Percentiles rank a stretch among this genome's conserved stretches.
Conservation (phyloP, 2,113 vertebrate species). For the Clarias macrocephalus region DNA sequence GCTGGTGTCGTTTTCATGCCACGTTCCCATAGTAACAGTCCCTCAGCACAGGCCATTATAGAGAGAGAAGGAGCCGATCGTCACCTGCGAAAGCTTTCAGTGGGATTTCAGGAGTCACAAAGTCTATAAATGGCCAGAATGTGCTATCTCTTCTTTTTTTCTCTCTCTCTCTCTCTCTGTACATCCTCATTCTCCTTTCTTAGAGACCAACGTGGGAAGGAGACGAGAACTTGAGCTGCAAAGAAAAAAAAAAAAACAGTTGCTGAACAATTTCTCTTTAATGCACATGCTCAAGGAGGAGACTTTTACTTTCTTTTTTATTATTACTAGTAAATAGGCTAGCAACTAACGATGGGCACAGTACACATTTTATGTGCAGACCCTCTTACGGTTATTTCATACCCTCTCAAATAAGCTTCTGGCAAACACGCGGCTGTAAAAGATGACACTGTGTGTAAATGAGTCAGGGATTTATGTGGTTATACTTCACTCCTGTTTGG, state of each 20-base stretch:
- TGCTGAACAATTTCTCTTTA: conserved; percentile 6
- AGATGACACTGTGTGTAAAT: conserved; percentile 7
- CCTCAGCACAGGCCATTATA: conserved; percentile 36
- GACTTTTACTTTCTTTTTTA: background rate
- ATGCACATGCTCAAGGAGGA: background rate
- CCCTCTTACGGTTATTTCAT: background rate
- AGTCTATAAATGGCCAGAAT: conserved; percentile 32
- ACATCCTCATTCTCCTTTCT: background rate
- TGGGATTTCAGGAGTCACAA: conserved; percentile 40
- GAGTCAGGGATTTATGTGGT: conserved; percentile 21
- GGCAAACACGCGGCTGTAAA: background rate
- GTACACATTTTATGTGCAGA: background rate
- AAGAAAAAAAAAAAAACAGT: no score
- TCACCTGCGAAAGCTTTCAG: conserved; percentile 39
- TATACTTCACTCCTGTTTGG: background rate
- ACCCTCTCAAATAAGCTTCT: conserved; percentile 13
- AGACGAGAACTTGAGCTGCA: background rate
- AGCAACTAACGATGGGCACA: background rate
- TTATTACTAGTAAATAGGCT: background rate
- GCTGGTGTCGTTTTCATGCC: conserved; percentile 41
- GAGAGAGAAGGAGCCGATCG: conserved; percentile 25
- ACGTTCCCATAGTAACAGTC: conserved; percentile 46
- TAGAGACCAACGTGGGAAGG: background rate
- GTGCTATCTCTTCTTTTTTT: conserved; percentile 28
- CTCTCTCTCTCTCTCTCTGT: conserved; percentile 5